Evolutionary conservation across 2,888 invertebrate genomes (phyloP).

Genomic region (Drosophila nigritarsus): DNA sequence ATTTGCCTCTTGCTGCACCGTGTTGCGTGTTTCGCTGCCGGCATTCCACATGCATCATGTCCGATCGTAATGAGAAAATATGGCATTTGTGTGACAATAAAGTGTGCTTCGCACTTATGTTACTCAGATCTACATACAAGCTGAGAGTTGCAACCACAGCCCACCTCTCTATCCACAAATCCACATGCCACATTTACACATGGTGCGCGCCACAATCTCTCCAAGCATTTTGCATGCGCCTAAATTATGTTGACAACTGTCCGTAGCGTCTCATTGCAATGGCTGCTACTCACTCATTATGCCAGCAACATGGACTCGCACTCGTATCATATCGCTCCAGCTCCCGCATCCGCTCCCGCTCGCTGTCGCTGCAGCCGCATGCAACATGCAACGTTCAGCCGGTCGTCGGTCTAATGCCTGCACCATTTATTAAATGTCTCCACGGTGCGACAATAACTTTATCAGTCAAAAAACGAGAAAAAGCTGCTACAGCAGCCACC

Average conservation of each 20-base stretch:
- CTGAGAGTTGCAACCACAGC: constrained; percentile 8
- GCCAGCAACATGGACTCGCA: constrained; percentile 66
- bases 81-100: constrained; percentile 85
- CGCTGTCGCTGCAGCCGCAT: constrained; percentile 39
- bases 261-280: constrained; percentile 76
- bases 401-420: constrained; percentile 76
- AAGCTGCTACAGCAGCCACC: constrained; percentile 64
- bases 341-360: constrained; percentile 40
- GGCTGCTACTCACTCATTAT: constrained; percentile 82
- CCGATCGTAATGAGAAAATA: constrained; percentile 85
- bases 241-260: constrained; percentile 83
- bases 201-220: constrained; percentile 45
- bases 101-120: constrained; percentile 85
- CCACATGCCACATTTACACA: constrained; percentile 18
- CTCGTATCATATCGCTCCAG: constrained; percentile 80
- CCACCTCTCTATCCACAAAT: constrained; percentile 18
- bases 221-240: constrained; percentile 77
- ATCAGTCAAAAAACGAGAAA: constrained; percentile 77
- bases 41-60: constrained; percentile 84
- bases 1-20: constrained; percentile 48
- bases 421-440: constrained; percentile 83
- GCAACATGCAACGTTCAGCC: constrained; percentile 55
- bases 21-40: constrained; percentile 77
- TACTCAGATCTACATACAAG: constrained; percentile 65
- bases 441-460: constrained; percentile 82